Base-by-base conservation (phyloP, 1,140 invertebrate genomes). In the Bradysia coprophila region DNA sequence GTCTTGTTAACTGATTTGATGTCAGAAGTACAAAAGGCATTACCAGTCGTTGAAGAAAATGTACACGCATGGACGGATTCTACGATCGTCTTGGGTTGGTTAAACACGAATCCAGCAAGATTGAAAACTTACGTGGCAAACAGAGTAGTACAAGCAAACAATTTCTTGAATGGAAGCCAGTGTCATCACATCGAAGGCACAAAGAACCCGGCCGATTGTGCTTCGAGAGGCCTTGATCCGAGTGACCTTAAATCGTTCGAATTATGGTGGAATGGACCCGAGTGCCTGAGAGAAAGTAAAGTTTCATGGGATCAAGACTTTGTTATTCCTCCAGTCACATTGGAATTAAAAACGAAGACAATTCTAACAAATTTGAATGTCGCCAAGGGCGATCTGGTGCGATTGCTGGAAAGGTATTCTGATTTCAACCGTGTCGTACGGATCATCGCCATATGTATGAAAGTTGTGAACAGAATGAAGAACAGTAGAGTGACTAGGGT, bases 61-160 rank as follows among this genome's bases (percentile, higher is more conserved):
- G 45, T 54, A 2, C 50, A 46, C 37, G 60, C 56, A 43, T 64
- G 59, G 57, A 52, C 52, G 1, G 59, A 67, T 43, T 63, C 61
- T 1, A 61, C 54, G 0, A 56, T 65, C 2, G 56, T 60, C 0
- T 38, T 66, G 16, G 46, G 48, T 4, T 65, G 62, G 62, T 44
- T 64, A 20, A 47, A 44, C 6, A 49, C 47, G 16, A 43, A 46
- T 18, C 56, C 61, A 6, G 45, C 24, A 6, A 8, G 43, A 43
- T 33, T 36, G 36, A 38, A 38, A 38, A 4, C 37, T 1, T 49
- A 44, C 31, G 51, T 49, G 0, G 48, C 48, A 1, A 52, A 57
- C 40, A 40, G 53, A 4, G 43, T 50, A 0, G 18, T 38, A 33
- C 23, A 44, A 32, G 51, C 51, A 15, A 45, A 46, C n/a, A 21